These are phyloP conservation scores for Elysia chlorotica DNA, from an alignment of 1,140 invertebrate genomes.

Conservation along the genomic window DNA sequence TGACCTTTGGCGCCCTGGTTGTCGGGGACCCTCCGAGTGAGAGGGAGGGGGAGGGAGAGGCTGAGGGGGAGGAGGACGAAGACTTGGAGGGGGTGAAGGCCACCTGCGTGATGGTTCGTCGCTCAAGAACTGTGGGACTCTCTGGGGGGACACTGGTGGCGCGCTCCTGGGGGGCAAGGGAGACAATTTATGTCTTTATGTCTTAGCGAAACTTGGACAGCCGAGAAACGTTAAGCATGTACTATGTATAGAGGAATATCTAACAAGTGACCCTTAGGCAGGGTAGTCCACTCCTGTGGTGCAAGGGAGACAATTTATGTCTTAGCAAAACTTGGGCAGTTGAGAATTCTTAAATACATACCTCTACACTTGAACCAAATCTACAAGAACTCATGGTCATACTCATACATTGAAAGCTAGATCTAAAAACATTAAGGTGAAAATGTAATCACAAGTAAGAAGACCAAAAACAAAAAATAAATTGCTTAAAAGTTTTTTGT, in stretches of 20 bases:
- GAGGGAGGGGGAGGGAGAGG: too few species aligned
- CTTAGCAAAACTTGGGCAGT: background rate
- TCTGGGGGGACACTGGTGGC: constrained; percentile 18
- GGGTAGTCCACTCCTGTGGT: background rate
- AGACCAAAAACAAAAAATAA: too few species aligned
- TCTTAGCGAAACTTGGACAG: background rate
- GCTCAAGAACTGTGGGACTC: constrained; percentile 5
- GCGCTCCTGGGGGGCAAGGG: background rate
- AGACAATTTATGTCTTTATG: background rate
- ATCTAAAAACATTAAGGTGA: too few species aligned
- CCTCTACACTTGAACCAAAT: too few species aligned
- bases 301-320: background rate
- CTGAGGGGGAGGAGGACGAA: too few species aligned
- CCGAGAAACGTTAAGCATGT: background rate
- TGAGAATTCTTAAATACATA: too few species aligned
- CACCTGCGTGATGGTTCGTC: background rate
- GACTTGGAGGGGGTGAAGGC: constrained; percentile 4
- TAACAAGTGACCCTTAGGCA: background rate
- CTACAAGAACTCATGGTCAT: too few species aligned
- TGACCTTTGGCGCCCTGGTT: too few species aligned
- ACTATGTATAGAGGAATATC: background rate
- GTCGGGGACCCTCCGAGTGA: too few species aligned
- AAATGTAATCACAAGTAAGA: too few species aligned
- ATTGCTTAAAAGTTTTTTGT: too few species aligned
- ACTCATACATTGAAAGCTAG: too few species aligned